Base-by-base conservation (phyloP, 2,113 vertebrate genomes). In the Xenotilapia caudafasciata region DNA sequence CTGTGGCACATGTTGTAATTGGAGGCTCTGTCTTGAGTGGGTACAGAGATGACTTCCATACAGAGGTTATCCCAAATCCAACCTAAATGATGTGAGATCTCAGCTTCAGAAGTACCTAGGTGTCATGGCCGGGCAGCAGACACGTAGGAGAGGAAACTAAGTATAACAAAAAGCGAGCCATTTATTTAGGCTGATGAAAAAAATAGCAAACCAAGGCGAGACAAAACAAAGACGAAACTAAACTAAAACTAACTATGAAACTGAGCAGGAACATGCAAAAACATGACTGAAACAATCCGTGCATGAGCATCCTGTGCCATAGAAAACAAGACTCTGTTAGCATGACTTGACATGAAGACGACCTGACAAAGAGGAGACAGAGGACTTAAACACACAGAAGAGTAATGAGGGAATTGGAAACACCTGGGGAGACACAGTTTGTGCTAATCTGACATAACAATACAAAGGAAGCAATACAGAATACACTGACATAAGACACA, bases 131-230 rank as follows among this genome's bases (percentile, higher is more conserved):
- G 8, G 56, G 2, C 15, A 2, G 0, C 55, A 60, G 56, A 60
- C 15, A 33, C 0, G 5, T 17, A 60, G 15, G 15, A 60, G 28
- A 60, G 28, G 28, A 60, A 60, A 60, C 28, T 10, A 33, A 60
- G 56, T 33, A 60, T 9, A 58, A 6, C 0, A 58, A 58, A 31
- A 58, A 58, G 56, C 0, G 0, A 31, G 14, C 0, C 2, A 17
- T 60, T 60, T 31, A 31, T 31, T 4, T 60, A 60, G 3, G 1
- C 56, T 31, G 5, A 60, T 31, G 8, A 0, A 28, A 58, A 2
- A 31, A 31, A 58, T 1, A 58, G 14, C 26, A 58, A 0, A 58
- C 14, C 13, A 58, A 4, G 14, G 26, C 0, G 3, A 58, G 5
- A 31, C 13, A 31, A 58, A 58, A 31, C 3, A 6, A 58, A 58